Percentiles rank a stretch among this genome's conserved stretches.
Evolutionary conservation across 2,888 invertebrate genomes (phyloP).

Genomic region (Sinotaia quadrata): DNA sequence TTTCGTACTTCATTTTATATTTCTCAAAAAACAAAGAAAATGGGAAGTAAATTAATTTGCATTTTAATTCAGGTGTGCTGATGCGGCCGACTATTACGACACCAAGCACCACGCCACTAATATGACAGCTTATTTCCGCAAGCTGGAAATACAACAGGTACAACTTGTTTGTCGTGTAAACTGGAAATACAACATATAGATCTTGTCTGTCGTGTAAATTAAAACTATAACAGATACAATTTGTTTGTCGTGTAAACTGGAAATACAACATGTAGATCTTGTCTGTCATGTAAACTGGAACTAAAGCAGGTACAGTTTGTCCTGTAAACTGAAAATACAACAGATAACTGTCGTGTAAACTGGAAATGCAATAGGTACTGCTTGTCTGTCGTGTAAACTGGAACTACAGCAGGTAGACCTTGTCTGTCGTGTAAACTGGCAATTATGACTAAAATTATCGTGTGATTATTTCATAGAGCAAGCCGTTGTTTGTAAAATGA

Average conservation of each 20-base stretch:
- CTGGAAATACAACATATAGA: neutral
- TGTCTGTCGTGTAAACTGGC: neutral
- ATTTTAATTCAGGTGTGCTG: neutral
- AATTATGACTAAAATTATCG: too few relatives aligned
- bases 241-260: neutral
- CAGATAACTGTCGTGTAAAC: neutral
- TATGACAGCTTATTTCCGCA: conserved; percentile 19
- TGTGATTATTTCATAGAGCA: too few relatives aligned
- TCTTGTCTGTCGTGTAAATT: neutral
- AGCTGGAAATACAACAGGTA: conserved; percentile 22
- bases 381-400: too few relatives aligned
- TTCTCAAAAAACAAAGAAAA: too few relatives aligned
- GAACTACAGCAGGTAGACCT: neutral
- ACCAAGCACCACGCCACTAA: neutral
- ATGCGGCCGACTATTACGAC: conserved; percentile 2
- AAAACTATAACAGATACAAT: conserved; percentile 12
- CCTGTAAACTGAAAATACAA: neutral
- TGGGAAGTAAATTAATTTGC: too few relatives aligned
- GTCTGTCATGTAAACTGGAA: neutral
- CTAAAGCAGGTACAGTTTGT: conserved; percentile 9
- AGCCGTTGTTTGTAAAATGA: too few relatives aligned
- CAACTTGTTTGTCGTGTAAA: neutral
- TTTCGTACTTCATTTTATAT: too few relatives aligned
- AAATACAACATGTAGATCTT: neutral
- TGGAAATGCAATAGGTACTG: too few relatives aligned